These are phyloP conservation scores for Ophion ellenae DNA, from an alignment of 2,888 invertebrate species.

Conservation along the genomic window DNA sequence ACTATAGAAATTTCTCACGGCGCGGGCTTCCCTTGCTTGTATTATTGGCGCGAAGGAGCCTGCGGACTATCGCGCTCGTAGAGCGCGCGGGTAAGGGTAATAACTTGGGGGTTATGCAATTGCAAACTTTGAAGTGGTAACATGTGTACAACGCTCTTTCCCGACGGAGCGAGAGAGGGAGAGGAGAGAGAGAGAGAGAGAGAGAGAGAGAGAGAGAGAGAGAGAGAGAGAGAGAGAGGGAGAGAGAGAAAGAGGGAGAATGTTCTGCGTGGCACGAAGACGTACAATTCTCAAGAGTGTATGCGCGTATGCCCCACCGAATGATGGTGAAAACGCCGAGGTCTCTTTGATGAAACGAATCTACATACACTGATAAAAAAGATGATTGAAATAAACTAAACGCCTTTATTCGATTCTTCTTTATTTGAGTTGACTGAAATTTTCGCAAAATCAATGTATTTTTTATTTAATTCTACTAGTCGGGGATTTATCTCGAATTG, in stretches of 20 bases:
- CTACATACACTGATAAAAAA: not conserved
- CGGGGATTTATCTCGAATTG: not conserved
- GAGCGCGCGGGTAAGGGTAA: conserved; percentile 25
- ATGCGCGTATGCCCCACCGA: conserved; percentile 52
- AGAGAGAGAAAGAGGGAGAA: conserved; percentile 26
- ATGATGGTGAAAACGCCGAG: conserved; percentile 13
- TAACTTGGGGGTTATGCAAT: conserved; percentile 72
- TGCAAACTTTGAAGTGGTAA: conserved; percentile 65
- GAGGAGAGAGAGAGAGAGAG: no score
- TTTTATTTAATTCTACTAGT: not conserved
- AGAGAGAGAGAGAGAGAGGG: not conserved
- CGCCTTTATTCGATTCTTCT: no score
- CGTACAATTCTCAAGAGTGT: conserved; percentile 61
- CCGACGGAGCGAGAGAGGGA: not conserved
- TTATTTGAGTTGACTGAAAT: no score
- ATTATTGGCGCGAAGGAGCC: conserved; percentile 35
- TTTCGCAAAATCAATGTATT: no score
- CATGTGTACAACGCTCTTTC: not conserved
- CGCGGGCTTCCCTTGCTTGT: conserved; percentile 55
- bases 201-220: no score
- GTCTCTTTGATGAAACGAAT: not conserved
- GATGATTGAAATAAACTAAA: no score
- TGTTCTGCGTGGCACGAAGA: conserved; percentile 64
- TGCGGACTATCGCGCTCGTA: conserved; percentile 9
- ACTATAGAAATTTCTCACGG: conserved; percentile 38